phyloP scores from a whole-genome alignment of 1,140 invertebrate genomes.

The Dinoponera quadriceps region DNA sequence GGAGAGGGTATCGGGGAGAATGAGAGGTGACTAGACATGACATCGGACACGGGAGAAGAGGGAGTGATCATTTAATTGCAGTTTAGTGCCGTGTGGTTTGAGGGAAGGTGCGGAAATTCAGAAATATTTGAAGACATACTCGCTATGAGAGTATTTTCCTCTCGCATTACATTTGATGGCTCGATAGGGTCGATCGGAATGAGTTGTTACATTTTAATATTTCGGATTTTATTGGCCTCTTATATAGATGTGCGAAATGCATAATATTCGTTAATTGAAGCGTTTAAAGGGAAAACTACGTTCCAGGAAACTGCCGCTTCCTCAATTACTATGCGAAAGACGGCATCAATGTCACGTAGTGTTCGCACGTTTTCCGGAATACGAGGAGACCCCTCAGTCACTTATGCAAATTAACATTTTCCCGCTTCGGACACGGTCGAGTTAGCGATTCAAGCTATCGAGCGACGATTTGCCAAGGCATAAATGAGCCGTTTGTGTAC shows the following conservation, averaged over 20 bases:
- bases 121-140: neutral
- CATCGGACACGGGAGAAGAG: neutral
- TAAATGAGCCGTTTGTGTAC: constrained; percentile 19
- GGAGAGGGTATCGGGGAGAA: neutral
- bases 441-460: constrained; percentile 25
- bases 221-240: too few species aligned
- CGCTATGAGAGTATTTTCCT: neutral
- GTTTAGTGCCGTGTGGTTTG: neutral
- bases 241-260: too few species aligned
- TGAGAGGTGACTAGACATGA: constrained; percentile 1
- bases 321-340: constrained; percentile 56
- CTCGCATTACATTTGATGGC: too few species aligned
- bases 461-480: constrained; percentile 26
- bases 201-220: too few species aligned
- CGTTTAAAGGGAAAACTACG: constrained; percentile 47
- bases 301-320: constrained; percentile 51
- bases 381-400: constrained; percentile 31
- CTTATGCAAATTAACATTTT: constrained; percentile 57
- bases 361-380: constrained; percentile 49
- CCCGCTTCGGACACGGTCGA: constrained; percentile 17
- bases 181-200: too few species aligned
- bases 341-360: constrained; percentile 46
- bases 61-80: constrained; percentile 17
- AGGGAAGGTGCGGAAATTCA: neutral
- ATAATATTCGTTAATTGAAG: neutral